Percentiles rank a stretch among this genome's conserved stretches.
These are phyloP conservation scores for Dendropsophus ebraccatus DNA, from an alignment of 2,113 vertebrate species.

Conservation along the genomic window DNA sequence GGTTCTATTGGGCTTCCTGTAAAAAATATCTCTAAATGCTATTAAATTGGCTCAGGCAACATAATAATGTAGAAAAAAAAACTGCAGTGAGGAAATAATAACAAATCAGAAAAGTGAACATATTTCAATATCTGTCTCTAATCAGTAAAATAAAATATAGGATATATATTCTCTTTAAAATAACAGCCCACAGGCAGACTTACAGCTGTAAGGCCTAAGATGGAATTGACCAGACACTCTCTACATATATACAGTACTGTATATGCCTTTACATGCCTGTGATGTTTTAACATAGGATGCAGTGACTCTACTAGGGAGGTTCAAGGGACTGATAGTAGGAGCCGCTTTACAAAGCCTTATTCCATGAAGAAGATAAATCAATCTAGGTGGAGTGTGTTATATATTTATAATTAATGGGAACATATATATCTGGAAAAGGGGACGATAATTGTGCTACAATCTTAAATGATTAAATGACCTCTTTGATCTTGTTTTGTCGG, in stretches of 20 bases:
- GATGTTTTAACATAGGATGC: not conserved
- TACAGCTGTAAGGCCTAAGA: not conserved
- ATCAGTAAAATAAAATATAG: too few species aligned
- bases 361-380: not conserved
- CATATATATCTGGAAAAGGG: not conserved
- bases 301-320: not conserved
- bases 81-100: too few species aligned
- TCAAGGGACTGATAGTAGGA: not conserved
- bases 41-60: too few species aligned
- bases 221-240: not conserved
- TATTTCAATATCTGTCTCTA: too few species aligned
- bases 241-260: not conserved
- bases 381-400: not conserved
- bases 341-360: not conserved
- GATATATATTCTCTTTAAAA: not conserved
- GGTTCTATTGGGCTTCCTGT: too few species aligned
- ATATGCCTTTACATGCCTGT: not conserved
- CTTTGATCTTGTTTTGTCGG: not conserved
- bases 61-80: too few species aligned
- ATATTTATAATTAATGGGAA: not conserved
- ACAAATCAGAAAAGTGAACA: too few species aligned
- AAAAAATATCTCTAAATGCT: too few species aligned
- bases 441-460: not conserved
- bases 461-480: not conserved
- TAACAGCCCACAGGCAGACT: not conserved